Evolutionary conservation across 1,140 invertebrate species (phyloP).

Genomic region (Oncopodura yosiiana): DNA sequence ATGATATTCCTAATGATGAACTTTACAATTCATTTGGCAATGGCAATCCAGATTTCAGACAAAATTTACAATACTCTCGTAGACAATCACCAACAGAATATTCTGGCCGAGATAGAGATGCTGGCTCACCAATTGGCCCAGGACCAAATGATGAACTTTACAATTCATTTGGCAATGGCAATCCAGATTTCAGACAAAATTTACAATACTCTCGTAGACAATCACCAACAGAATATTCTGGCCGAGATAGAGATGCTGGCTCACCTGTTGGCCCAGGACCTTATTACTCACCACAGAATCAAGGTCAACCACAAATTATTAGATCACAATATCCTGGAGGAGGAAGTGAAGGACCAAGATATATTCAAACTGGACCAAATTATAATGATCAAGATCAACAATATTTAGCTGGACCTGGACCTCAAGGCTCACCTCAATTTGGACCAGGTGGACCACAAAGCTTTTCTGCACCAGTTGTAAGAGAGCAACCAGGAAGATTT

Average conservation of each 20-base stretch:
- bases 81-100: no score
- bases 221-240: no score
- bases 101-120: no score
- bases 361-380: neutral
- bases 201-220: no score
- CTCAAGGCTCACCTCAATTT: neutral
- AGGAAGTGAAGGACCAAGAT: constrained; percentile 1
- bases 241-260: no score
- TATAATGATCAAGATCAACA: neutral
- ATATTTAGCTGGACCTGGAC: neutral
- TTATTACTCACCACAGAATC: constrained; percentile 42
- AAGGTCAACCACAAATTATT: constrained; percentile 42
- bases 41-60: constrained; percentile 4
- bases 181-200: constrained; percentile 6
- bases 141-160: constrained; percentile 19
- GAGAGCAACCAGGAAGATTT: neutral
- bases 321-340: constrained; percentile 43
- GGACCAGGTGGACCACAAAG: constrained; percentile 4
- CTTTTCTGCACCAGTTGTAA: constrained; percentile 4
- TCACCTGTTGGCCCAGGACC: constrained; percentile 39
- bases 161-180: constrained; percentile 5
- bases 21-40: constrained; percentile 10
- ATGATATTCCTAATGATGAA: neutral
- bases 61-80: no score
- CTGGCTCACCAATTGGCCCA: no score